Base-by-base conservation (phyloP, 2,888 invertebrate species). In the Acleris sparsana region DNA sequence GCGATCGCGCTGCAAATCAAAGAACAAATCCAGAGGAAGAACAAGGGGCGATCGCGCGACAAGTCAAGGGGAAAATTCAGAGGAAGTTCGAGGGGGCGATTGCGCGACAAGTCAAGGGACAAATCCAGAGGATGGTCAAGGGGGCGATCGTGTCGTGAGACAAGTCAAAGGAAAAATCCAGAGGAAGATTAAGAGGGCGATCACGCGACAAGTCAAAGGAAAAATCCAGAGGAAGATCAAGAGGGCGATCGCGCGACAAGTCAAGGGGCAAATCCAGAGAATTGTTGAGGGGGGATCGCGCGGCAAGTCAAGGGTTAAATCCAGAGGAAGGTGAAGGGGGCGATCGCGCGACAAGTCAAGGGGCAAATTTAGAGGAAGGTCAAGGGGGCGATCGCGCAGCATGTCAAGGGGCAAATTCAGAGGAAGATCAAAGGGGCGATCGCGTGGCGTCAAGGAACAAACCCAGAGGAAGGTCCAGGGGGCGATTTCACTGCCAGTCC, bases 191-290 rank as follows among this genome's bases (percentile, higher is more conserved):
- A 6, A 64, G 69, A 1, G 68, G 60, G 0, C 52, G 44, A n/a
- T 74, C 72, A 0, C 60, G 71, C 22, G 71, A 62, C 29, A 65
- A 62, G 49, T 74, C 75, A 5, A 68, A 69, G 29, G 72, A 63
- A 3, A 62, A 29, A 6, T 70, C 71, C 5, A 55, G 70, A 52
- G 58, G 51, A 16, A 60, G 46, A 44, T 70, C 71, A 33, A 61
- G 70, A 56, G 62, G 68, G 4, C 33, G 65, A 22, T 72, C 64
- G 20, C 69, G 57, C 52, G 52, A 58, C 1, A 68, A 48, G 7
- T 71, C 71, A 0, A 60, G 70, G 53, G 60, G 61, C 6, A 63
- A 62, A 25, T 71, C 71, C 3, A 29, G 29, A 29, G 29, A 7
- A 29, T 7, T 6, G 9, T 29, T 7, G 29, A 25, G 25, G 25